phyloP scores from a whole-genome alignment of 2,113 vertebrate genomes.

The Sinocyclocheilus anshuiensis region DNA sequence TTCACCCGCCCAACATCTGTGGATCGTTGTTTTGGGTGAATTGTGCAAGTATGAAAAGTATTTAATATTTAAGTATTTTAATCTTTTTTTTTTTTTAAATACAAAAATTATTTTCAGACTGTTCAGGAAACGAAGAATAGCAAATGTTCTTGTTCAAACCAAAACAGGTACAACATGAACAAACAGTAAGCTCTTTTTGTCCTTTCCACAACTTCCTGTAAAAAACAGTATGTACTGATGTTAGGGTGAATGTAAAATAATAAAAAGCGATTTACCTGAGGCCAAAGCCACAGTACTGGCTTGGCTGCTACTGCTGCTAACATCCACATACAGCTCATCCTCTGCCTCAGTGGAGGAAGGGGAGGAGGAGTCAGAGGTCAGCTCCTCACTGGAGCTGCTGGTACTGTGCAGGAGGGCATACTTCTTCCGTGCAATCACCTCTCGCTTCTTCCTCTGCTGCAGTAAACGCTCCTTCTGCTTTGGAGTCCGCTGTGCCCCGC shows the following conservation, averaged over 20 bases:
- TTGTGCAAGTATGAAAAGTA: background rate
- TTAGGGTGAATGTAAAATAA: background rate
- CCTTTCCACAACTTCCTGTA: background rate
- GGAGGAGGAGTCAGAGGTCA: conserved; percentile 89
- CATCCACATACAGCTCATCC: conserved; percentile 91
- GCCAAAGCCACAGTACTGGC: conserved; percentile 84
- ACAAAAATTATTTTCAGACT: background rate
- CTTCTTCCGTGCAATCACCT: conserved; percentile 90
- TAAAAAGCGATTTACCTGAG: conserved; percentile 80
- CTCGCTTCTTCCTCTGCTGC: conserved; percentile 93
- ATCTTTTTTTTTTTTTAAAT: background rate
- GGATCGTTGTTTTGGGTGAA: background rate
- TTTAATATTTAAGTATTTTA: background rate
- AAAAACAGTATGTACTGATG: background rate
- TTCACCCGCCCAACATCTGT: background rate
- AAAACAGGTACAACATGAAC: background rate
- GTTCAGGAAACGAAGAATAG: background rate
- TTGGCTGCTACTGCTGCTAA: conserved; percentile 85
- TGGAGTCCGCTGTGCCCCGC: conserved; percentile 85
- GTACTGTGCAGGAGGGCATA: conserved; percentile 92
- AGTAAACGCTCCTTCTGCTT: conserved; percentile 94
- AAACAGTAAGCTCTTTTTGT: background rate
- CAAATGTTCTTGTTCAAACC: background rate
- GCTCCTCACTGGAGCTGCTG: conserved; percentile 95
- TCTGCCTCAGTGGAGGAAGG: conserved; percentile 92